Conservation (phyloP, 2,113 vertebrate species). For the Prochilodus magdalenae region DNA sequence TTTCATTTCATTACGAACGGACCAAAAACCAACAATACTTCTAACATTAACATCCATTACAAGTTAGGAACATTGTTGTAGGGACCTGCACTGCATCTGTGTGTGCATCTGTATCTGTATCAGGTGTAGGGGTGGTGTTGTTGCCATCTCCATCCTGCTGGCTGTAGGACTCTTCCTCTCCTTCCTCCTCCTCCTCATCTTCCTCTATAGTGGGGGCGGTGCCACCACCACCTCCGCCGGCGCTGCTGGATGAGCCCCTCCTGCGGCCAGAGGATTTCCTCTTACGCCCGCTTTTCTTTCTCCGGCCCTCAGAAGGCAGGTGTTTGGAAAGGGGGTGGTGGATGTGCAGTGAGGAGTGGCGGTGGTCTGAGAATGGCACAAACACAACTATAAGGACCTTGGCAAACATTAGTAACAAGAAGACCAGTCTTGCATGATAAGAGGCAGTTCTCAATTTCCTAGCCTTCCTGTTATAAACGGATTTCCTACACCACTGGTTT, state of each 20-base stretch:
- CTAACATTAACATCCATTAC: too few relatives aligned
- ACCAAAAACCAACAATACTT: too few relatives aligned
- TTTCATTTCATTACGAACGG: too few relatives aligned
- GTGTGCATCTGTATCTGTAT: conserved; percentile 49
- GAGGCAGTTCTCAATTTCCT: not conserved
- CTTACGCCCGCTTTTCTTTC: conserved; percentile 72
- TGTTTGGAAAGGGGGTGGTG: conserved; percentile 84
- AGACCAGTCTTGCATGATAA: not conserved
- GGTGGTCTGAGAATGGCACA: conserved; percentile 75
- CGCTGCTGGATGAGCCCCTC: conserved; percentile 65
- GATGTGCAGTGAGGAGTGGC: conserved; percentile 86
- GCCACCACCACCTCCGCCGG: conserved; percentile 62
- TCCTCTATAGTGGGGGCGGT: conserved; percentile 81
- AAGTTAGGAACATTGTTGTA: too few relatives aligned
- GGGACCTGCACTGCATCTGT: conserved; percentile 36
- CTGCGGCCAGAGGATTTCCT: conserved; percentile 63
- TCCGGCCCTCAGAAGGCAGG: conserved; percentile 74
- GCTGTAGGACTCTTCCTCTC: conserved; percentile 65
- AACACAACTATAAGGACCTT: not conserved
- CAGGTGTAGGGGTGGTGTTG: conserved; percentile 60
- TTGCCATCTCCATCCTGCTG: conserved; percentile 45
- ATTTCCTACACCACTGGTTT: too few relatives aligned
- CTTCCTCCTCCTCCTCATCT: conserved; percentile 81
- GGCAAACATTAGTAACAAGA: not conserved
- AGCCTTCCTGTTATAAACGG: not conserved